These are phyloP conservation scores for Alethe diademata DNA, from an alignment of 2,113 vertebrate genomes.

Conservation along the genomic window DNA sequence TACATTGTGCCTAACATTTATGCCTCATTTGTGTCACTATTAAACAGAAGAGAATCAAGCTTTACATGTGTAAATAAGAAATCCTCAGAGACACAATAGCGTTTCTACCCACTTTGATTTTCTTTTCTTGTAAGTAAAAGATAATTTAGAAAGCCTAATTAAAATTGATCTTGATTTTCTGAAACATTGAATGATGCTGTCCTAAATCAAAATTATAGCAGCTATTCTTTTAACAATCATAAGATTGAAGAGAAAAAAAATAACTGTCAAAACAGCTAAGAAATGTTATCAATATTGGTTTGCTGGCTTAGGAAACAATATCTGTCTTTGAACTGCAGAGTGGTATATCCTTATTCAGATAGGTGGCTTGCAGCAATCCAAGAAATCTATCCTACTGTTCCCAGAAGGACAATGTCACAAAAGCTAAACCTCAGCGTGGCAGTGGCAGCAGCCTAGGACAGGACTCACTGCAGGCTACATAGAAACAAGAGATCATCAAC, in stretches of 20 bases:
- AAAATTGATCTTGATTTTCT: slow-evolving; percentile 13
- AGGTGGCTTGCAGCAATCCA: neutral
- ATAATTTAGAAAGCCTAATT: neutral
- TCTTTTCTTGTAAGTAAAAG: neutral
- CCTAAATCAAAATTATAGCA: slow-evolving; percentile 2
- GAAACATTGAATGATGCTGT: neutral
- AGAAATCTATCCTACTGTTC: neutral
- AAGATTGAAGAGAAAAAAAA: neutral
- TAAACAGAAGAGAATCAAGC: neutral
- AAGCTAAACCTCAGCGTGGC: neutral
- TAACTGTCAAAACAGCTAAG: neutral
- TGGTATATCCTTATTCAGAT: neutral
- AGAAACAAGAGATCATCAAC: neutral
- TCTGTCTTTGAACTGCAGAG: neutral
- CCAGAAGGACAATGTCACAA: neutral
- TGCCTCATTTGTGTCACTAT: neutral
- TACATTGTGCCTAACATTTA: neutral
- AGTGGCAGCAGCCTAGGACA: neutral
- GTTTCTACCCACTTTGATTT: neutral
- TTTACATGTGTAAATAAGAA: neutral
- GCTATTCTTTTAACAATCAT: neutral
- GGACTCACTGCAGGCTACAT: neutral
- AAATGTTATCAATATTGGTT: neutral
- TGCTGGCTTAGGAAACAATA: neutral
- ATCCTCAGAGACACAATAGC: neutral